Conservation (phyloP, 1,140 invertebrate species). For the Drosophila pachea region DNA sequence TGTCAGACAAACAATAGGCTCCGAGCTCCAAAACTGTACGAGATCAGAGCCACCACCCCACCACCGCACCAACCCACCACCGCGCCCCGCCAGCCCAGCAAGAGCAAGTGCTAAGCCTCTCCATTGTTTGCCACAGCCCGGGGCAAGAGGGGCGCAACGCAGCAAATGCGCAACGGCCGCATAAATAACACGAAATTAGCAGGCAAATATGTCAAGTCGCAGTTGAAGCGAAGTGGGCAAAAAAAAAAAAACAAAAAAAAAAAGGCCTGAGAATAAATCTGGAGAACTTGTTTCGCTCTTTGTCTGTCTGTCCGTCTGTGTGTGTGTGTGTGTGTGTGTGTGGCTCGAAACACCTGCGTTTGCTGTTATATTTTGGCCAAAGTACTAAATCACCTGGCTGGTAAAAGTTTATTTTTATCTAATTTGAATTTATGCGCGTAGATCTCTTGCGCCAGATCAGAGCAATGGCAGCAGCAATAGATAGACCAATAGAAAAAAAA, state of each 20-base stretch:
- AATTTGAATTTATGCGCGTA: conserved; percentile 72
- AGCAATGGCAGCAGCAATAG: conserved; percentile 23
- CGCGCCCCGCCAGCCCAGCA: conserved; percentile 9
- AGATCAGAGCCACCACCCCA: conserved; percentile 1
- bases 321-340: not conserved
- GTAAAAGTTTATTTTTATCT: conserved; percentile 65
- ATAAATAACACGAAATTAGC: conserved; percentile 74
- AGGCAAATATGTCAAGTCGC: conserved; percentile 62
- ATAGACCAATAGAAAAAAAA: not conserved
- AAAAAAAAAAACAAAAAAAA: conserved; percentile 3
- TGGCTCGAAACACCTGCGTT: conserved; percentile 65
- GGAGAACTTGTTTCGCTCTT: conserved; percentile 57
- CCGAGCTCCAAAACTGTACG: conserved; percentile 3
- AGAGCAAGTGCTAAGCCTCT: conserved; percentile 31
- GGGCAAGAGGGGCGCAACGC: not conserved
- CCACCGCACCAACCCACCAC: conserved; percentile 3
- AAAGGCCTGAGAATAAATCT: conserved; percentile 35
- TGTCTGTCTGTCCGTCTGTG: not conserved
- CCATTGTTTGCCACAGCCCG: conserved; percentile 58
- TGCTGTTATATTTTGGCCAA: conserved; percentile 41
- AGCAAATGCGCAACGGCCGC: conserved; percentile 37
- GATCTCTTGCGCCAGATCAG: conserved; percentile 49
- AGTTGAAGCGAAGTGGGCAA: conserved; percentile 18
- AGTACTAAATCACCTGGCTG: conserved; percentile 68
- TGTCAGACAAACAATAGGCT: conserved; percentile 66